These are phyloP conservation scores for Hydrolagus affinis DNA, from an alignment of 2,113 vertebrate genomes.

Conservation along the genomic window DNA sequence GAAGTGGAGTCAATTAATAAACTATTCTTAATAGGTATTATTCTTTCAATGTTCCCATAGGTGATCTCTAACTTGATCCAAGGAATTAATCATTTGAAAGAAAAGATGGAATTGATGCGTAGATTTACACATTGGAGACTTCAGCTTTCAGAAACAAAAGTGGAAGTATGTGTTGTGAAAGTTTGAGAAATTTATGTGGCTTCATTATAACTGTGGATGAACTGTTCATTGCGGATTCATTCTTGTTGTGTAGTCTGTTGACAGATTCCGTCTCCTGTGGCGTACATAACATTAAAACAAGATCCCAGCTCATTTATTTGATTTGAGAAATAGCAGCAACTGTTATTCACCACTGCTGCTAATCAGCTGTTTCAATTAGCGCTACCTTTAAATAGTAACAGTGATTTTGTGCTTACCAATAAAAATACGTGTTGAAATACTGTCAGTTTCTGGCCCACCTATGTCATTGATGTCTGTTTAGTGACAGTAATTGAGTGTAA, in stretches of 20 bases:
- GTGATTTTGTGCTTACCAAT: no score
- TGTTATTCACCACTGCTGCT: no score
- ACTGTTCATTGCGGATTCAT: not conserved
- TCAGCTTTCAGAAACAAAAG: constrained; percentile 60
- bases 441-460: no score
- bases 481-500: no score
- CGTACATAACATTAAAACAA: not conserved
- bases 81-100: constrained; percentile 75
- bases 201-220: not conserved
- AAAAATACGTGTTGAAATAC: no score
- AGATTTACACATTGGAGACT: constrained; percentile 77
- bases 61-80: constrained; percentile 74
- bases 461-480: no score
- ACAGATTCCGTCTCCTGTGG: not conserved
- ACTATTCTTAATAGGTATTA: constrained; percentile 8
- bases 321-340: not conserved
- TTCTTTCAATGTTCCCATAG: constrained; percentile 45
- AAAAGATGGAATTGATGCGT: constrained; percentile 74
- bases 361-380: no score
- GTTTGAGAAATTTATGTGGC: not conserved
- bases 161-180: constrained; percentile 63
- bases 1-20: constrained; percentile 31
- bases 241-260: not conserved
- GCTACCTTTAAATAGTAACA: no score
- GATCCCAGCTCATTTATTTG: not conserved